phyloP scores from a whole-genome alignment of 2,113 vertebrate genomes.

The Ailuropoda melanoleuca region DNA sequence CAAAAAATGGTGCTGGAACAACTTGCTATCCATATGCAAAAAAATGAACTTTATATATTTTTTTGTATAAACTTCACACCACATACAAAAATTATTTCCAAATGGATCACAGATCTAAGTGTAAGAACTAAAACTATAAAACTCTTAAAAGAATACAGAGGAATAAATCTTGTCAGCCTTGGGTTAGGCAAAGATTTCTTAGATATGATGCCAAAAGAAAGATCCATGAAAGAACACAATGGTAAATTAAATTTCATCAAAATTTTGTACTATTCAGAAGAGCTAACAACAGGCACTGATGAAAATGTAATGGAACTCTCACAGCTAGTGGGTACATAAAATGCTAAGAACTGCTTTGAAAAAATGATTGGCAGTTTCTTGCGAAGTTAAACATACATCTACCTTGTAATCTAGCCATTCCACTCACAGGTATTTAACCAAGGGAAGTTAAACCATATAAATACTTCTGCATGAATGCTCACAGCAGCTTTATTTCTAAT shows the following conservation, averaged over 20 bases:
- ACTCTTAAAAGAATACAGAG: neutral
- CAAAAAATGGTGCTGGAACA: neutral
- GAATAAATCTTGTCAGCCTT: neutral
- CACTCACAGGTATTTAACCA: neutral
- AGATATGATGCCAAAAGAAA: neutral
- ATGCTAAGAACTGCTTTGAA: neutral
- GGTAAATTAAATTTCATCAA: neutral
- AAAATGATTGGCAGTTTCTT: neutral
- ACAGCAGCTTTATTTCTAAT: neutral
- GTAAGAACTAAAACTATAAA: neutral
- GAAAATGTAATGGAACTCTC: neutral
- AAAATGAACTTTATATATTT: neutral
- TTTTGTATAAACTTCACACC: neutral
- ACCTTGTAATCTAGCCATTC: neutral
- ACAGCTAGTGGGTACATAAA: neutral
- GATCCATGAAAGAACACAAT: neutral
- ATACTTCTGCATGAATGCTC: neutral
- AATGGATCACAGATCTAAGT: neutral
- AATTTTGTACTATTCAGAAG: neutral
- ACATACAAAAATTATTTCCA: neutral
- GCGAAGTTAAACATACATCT: slow-evolving; percentile 7
- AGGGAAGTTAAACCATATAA: neutral
- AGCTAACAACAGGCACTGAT: neutral
- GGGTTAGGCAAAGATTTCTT: slow-evolving; percentile 12
- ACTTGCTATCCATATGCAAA: neutral